Percentiles rank a stretch among this genome's conserved stretches.
Conservation (phyloP, 2,888 invertebrate species). For the Tiliacea aurago region DNA sequence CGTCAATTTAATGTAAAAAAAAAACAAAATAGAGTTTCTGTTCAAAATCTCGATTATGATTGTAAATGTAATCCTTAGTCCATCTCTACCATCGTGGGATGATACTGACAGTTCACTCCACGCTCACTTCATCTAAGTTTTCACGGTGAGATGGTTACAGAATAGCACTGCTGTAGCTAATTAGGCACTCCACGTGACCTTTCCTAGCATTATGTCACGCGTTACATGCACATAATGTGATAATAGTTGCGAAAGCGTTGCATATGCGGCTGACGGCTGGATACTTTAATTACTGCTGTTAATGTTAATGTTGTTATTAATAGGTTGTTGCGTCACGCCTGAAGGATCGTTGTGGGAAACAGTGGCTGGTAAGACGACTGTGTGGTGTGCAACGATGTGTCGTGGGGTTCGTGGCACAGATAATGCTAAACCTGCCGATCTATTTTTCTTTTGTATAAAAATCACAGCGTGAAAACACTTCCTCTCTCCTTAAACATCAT, state of each 20-base stretch:
- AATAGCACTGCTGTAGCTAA: slow-evolving; percentile 3
- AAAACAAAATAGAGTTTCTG: too few relatives aligned
- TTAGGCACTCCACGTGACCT: slow-evolving; percentile 15
- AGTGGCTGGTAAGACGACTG: background rate
- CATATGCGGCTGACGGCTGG: slow-evolving; percentile 11
- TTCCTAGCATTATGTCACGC: slow-evolving; percentile 31
- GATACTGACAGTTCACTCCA: too few relatives aligned
- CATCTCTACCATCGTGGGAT: too few relatives aligned
- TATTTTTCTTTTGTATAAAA: too few relatives aligned
- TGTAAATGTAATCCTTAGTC: too few relatives aligned
- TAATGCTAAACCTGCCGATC: background rate
- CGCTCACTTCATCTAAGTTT: too few relatives aligned
- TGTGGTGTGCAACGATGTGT: background rate
- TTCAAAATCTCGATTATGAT: too few relatives aligned
- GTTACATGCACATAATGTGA: slow-evolving; percentile 16
- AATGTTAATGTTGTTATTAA: slow-evolving; percentile 15
- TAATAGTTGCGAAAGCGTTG: slow-evolving; percentile 50
- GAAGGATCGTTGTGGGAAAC: slow-evolving; percentile 46
- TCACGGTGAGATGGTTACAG: too few relatives aligned
- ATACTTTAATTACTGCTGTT: slow-evolving; percentile 37
- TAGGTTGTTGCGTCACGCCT: slow-evolving; percentile 31
- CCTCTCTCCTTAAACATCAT: too few relatives aligned
- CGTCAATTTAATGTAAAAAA: too few relatives aligned
- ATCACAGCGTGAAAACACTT: too few relatives aligned
- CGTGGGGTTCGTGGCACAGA: background rate